Conservation (phyloP, 2,113 vertebrate species). For the Canis aureus region DNA sequence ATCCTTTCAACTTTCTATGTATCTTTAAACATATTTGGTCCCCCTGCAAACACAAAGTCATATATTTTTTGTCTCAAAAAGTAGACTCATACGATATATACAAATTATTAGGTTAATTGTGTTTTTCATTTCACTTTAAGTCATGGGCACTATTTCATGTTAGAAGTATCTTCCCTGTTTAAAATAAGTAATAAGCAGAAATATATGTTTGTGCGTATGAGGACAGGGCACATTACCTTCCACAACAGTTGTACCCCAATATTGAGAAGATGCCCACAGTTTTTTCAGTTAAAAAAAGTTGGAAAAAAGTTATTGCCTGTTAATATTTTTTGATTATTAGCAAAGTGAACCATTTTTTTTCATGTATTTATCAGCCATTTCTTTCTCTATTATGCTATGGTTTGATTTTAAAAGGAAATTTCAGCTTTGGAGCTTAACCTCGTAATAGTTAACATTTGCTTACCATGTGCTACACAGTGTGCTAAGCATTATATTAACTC, state of each 20-base stretch:
- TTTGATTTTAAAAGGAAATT: slow-evolving; percentile 1
- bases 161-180: neutral
- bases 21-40: neutral
- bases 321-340: neutral
- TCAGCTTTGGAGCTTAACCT: neutral
- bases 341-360: neutral
- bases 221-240: neutral
- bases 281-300: neutral
- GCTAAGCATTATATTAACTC: neutral
- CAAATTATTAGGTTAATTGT: neutral
- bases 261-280: neutral
- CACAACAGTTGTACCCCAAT: neutral
- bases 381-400: neutral
- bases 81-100: neutral
- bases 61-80: neutral
- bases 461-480: neutral
- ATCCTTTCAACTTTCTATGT: neutral
- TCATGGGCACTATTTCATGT: neutral
- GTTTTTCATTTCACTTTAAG: neutral
- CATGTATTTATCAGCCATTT: neutral
- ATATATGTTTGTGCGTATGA: neutral
- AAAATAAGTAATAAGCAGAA: neutral
- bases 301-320: neutral
- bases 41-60: neutral
- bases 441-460: neutral